Conservation (phyloP, 2,113 vertebrate genomes). For the Tichodroma muraria region DNA sequence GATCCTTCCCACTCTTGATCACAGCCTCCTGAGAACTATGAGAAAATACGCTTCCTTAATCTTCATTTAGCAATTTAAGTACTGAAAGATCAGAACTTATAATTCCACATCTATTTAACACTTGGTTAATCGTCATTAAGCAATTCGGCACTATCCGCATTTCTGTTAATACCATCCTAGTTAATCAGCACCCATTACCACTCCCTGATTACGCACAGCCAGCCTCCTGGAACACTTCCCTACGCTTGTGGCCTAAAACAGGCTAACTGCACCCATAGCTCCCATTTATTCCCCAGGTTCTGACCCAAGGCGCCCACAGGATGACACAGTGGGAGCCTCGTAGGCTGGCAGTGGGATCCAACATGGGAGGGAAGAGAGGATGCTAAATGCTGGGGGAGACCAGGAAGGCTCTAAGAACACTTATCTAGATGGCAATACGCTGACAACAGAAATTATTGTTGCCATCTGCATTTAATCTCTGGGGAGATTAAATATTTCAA, state of each 20-base stretch:
- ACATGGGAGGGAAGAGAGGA: neutral
- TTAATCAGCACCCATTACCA: constrained; percentile 6
- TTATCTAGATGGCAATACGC: neutral
- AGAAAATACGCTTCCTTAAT: neutral
- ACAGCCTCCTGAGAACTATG: neutral
- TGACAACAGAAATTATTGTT: neutral
- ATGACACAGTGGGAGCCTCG: neutral
- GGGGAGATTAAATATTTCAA: neutral
- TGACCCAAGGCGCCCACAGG: neutral
- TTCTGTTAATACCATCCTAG: constrained; percentile 9
- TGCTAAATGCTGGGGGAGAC: neutral
- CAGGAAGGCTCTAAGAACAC: neutral
- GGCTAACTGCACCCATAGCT: neutral
- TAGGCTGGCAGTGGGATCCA: neutral
- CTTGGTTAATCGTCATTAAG: constrained; percentile 22
- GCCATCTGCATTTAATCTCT: neutral
- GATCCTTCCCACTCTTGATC: neutral
- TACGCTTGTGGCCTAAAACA: neutral
- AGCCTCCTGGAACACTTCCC: constrained; percentile 3
- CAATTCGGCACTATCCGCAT: neutral
- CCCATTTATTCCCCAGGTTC: neutral
- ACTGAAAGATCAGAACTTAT: constrained; percentile 2
- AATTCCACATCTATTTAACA: constrained; percentile 43
- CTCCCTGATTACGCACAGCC: neutral
- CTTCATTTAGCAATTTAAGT: constrained; percentile 12